Percentiles rank a stretch among this genome's conserved stretches.
Evolutionary conservation across 2,888 invertebrate species (phyloP).

Genomic region (Synanthedon myopaeformis): DNA sequence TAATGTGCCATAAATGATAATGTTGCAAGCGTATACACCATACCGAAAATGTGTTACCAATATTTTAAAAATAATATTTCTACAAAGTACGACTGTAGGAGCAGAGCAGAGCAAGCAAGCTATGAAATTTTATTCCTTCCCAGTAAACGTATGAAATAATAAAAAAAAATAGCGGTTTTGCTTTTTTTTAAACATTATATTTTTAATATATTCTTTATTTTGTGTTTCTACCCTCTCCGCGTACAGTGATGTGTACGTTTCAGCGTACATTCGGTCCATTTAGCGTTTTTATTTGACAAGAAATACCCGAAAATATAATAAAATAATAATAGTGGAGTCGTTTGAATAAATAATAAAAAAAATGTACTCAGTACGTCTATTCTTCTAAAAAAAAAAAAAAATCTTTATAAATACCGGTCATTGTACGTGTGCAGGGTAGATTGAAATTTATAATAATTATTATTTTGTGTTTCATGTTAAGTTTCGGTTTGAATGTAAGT

Average conservation of each 20-base stretch:
- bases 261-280: too few relatives aligned
- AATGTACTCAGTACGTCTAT: too few relatives aligned
- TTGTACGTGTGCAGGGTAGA: slow-evolving; percentile 8
- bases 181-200: slow-evolving; percentile 42
- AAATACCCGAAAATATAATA: too few relatives aligned
- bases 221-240: too few relatives aligned
- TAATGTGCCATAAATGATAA: slow-evolving; percentile 60
- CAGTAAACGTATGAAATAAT: slow-evolving; percentile 45
- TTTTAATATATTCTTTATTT: too few relatives aligned
- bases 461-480: slow-evolving; percentile 33
- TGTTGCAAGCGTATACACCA: slow-evolving; percentile 62
- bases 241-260: too few relatives aligned
- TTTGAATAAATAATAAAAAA: too few relatives aligned
- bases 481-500: slow-evolving; percentile 56
- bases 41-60: slow-evolving; percentile 61
- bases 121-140: slow-evolving; percentile 44
- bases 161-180: slow-evolving; percentile 37
- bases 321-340: too few relatives aligned
- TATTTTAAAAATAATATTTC: slow-evolving; percentile 25
- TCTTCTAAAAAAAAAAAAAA: too few relatives aligned
- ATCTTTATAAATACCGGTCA: too few relatives aligned
- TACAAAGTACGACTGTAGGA: slow-evolving; percentile 19
- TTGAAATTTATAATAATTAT: slow-evolving; percentile 30
- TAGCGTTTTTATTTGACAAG: too few relatives aligned
- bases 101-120: slow-evolving; percentile 13